phyloP scores from a whole-genome alignment of 2,113 vertebrate species.

The Addax nasomaculatus region DNA sequence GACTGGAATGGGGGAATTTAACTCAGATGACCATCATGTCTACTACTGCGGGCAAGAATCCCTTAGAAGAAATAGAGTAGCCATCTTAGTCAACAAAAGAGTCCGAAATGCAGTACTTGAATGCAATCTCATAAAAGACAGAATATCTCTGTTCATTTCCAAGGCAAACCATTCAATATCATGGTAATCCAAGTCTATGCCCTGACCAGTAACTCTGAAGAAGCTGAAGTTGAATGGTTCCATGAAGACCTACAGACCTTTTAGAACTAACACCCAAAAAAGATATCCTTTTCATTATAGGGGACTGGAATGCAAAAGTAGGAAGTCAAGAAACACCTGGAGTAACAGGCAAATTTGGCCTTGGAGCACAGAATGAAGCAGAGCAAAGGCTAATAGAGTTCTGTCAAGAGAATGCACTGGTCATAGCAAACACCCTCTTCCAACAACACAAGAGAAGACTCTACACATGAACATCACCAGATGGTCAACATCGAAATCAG shows the following conservation, averaged over 20 bases:
- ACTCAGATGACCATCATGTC: not conserved
- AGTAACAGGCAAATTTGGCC: not conserved
- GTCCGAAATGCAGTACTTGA: not conserved
- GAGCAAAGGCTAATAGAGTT: not conserved
- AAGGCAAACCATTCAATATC: not conserved
- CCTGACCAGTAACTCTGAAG: fast-evolving
- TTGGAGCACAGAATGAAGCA: not conserved
- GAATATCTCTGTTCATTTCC: not conserved
- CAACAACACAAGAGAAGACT: not conserved
- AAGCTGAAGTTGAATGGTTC: not conserved
- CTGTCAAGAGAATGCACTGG: not conserved
- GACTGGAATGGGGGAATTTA: not conserved
- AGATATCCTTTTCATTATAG: too few relatives aligned
- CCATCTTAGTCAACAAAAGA: not conserved
- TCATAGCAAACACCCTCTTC: not conserved
- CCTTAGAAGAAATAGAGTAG: not conserved
- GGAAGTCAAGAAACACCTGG: not conserved
- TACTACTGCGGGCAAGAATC: not conserved
- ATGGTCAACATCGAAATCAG: fast-evolving
- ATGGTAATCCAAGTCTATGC: not conserved
- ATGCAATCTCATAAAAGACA: not conserved
- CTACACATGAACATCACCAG: not conserved
- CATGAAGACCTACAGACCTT: too few relatives aligned
- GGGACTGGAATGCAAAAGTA: not conserved
- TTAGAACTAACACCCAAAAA: too few relatives aligned